phyloP scores from a whole-genome alignment of 2,113 vertebrate species.

The Dasyurus viverrinus region DNA sequence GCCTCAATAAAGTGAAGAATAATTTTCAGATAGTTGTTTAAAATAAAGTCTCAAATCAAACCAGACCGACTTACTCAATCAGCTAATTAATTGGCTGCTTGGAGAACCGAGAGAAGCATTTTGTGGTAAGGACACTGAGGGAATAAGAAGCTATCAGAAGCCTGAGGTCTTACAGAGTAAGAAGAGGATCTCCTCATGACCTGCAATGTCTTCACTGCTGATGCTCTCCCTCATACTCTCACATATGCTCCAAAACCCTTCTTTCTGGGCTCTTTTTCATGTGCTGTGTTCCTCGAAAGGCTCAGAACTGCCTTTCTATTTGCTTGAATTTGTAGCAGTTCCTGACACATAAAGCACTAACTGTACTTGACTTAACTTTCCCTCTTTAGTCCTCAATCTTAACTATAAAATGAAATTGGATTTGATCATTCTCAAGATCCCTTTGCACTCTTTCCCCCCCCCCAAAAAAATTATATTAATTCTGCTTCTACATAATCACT shows the following conservation, averaged over 20 bases:
- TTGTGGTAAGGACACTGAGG: not conserved
- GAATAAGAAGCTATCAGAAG: not conserved
- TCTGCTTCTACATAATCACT: not conserved
- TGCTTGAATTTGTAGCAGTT: not conserved
- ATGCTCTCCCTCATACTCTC: too few relatives aligned
- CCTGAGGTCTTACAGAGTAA: not conserved
- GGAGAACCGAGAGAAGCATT: not conserved
- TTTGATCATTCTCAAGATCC: not conserved
- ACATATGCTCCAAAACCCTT: not conserved
- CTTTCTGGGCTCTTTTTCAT: not conserved
- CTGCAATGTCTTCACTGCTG: not conserved
- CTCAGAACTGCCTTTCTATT: not conserved
- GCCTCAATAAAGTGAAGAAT: not conserved
- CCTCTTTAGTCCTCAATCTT: not conserved
- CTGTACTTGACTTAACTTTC: not conserved
- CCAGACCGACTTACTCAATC: not conserved
- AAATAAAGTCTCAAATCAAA: not conserved
- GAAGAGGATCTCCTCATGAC: not conserved
- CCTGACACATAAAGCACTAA: not conserved
- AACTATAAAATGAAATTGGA: not conserved
- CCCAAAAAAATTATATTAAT: not conserved
- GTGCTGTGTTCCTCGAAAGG: not conserved
- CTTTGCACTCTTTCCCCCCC: not conserved
- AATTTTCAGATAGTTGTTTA: not conserved
- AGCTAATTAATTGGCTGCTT: not conserved